Evolutionary conservation across 2,888 invertebrate genomes (phyloP).

Genomic region (Pheosia gnoma): DNA sequence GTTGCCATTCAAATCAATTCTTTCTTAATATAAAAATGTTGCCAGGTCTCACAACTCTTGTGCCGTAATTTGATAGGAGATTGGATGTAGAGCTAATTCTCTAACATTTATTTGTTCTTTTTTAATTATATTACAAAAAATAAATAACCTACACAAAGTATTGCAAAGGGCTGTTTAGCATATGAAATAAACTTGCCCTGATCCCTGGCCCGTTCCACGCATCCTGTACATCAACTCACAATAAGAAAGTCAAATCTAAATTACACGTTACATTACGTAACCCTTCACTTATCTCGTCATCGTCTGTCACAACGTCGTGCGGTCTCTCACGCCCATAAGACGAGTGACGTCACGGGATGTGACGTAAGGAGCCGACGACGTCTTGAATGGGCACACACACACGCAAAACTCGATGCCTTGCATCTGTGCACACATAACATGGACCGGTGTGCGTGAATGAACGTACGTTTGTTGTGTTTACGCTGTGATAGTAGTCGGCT

Average conservation of each 20-base stretch:
- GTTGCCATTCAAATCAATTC: too few species aligned
- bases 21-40: too few species aligned
- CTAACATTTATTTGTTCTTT: too few species aligned
- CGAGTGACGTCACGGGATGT: conserved; percentile 74
- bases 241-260: conserved; percentile 44
- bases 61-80: too few species aligned
- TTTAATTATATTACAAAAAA: too few species aligned
- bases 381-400: conserved; percentile 79
- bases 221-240: conserved; percentile 16
- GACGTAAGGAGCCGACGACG: conserved; percentile 69
- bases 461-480: conserved; percentile 61
- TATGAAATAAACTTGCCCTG: neutral
- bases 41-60: too few species aligned
- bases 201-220: conserved; percentile 26
- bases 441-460: conserved; percentile 65
- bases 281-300: conserved; percentile 67
- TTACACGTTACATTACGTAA: conserved; percentile 61
- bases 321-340: conserved; percentile 75
- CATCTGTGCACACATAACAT: conserved; percentile 39
- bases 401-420: conserved; percentile 20
- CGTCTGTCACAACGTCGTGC: conserved; percentile 66
- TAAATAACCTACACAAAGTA: too few species aligned
- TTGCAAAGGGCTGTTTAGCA: too few species aligned
- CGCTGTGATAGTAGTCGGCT: conserved; percentile 41
- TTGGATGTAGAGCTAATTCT: too few species aligned